Evolutionary conservation across 2,113 vertebrate genomes (phyloP).

Genomic region (Lepisosteus oculatus): DNA sequence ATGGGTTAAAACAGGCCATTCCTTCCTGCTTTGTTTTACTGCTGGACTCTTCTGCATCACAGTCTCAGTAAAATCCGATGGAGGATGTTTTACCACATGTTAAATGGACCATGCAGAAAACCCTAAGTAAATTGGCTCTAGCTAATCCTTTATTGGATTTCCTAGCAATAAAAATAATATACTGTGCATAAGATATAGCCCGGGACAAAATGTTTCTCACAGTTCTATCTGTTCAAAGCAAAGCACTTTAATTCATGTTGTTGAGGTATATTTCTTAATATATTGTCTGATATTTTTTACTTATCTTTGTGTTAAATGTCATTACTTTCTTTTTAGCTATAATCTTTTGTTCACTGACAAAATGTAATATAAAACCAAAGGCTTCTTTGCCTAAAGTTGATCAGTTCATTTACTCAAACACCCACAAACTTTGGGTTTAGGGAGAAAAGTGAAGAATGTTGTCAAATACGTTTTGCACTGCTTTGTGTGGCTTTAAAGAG

Average conservation of each 20-base stretch:
- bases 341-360: too few relatives aligned
- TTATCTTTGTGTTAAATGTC: too few relatives aligned
- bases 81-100: conserved; percentile 33
- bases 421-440: too few relatives aligned
- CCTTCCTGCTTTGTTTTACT: conserved; percentile 11
- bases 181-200: conserved; percentile 24
- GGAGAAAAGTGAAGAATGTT: too few relatives aligned
- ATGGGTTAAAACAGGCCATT: conserved; percentile 25
- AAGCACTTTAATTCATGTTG: too few relatives aligned
- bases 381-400: too few relatives aligned
- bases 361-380: too few relatives aligned
- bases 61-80: conserved; percentile 26
- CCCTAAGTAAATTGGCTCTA: conserved; percentile 41
- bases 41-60: conserved; percentile 12
- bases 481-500: neutral
- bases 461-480: neutral
- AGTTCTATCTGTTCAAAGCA: neutral
- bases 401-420: too few relatives aligned
- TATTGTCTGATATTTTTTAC: too few relatives aligned
- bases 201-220: conserved; percentile 1
- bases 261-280: too few relatives aligned
- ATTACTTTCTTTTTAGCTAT: too few relatives aligned
- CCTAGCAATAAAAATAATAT: conserved; percentile 23
- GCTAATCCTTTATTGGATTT: conserved; percentile 42
- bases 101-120: conserved; percentile 45